These are phyloP conservation scores for Remorina albescens DNA, from an alignment of 2,797 vertebrate genomes.

Conservation along the genomic window DNA sequence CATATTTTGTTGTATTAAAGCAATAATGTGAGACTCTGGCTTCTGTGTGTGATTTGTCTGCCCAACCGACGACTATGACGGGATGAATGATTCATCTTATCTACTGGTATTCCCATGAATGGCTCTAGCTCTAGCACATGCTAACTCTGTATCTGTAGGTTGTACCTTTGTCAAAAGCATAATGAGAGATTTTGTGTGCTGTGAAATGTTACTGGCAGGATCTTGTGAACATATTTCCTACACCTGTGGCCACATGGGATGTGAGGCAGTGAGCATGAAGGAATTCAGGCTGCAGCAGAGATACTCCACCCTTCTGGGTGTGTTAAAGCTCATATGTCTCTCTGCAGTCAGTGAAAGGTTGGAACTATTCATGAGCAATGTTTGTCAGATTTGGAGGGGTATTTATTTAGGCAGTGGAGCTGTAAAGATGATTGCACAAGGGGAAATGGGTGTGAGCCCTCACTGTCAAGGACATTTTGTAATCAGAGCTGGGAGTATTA, in stretches of 20 bases:
- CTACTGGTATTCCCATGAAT: background rate
- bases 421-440: conserved; percentile 50
- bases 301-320: conserved; percentile 53
- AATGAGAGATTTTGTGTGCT: background rate
- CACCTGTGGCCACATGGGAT: conserved; percentile 9
- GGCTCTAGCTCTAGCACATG: background rate
- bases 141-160: background rate
- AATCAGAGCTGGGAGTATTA: conserved; percentile 70
- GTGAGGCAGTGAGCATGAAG: conserved; percentile 35
- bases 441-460: conserved; percentile 46
- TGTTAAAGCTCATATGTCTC: conserved; percentile 33
- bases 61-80: background rate
- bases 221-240: conserved; percentile 19
- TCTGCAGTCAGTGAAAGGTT: conserved; percentile 33
- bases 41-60: background rate
- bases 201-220: conserved; percentile 11
- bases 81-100: conserved; percentile 27
- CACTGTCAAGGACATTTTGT: conserved; percentile 67
- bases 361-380: conserved; percentile 53
- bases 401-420: conserved; percentile 45
- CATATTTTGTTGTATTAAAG: conserved; percentile 8
- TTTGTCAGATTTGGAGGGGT: conserved; percentile 43
- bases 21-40: conserved; percentile 9
- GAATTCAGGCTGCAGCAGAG: conserved; percentile 49
- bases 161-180: background rate